A percentile compares a stretch with the other conserved stretches of the same genome.
Evolutionary conservation across 1,140 invertebrate species (phyloP).

Genomic region (Teleopsis dalmanni): DNA sequence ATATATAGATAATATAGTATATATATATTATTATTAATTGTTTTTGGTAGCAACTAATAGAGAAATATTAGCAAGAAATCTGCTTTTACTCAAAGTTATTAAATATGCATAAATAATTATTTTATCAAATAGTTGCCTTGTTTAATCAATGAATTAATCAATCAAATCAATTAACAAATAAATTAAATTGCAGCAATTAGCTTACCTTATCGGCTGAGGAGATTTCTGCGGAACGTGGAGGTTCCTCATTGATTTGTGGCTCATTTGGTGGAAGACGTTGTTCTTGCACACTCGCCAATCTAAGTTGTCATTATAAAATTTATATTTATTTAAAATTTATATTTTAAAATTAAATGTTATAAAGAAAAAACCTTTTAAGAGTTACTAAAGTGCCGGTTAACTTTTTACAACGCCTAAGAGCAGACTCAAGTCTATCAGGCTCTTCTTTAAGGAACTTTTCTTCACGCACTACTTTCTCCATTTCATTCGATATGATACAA

Average conservation of each 20-base stretch:
- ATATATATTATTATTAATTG: too few species aligned
- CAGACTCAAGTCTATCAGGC: slow-evolving; percentile 83
- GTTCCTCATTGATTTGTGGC: slow-evolving; percentile 53
- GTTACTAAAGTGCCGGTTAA: slow-evolving; percentile 92
- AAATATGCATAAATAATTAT: too few species aligned
- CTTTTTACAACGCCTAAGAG: slow-evolving; percentile 88
- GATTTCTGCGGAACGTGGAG: slow-evolving; percentile 57
- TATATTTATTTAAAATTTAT: background rate
- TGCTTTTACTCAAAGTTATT: too few species aligned
- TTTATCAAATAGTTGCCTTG: too few species aligned
- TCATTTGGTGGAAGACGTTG: slow-evolving; percentile 68
- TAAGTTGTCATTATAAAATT: slow-evolving; percentile 35
- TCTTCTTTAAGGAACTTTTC: slow-evolving; percentile 96
- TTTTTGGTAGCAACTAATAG: too few species aligned
- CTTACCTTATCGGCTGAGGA: slow-evolving; percentile 60
- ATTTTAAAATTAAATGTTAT: background rate
- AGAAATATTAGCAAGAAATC: too few species aligned
- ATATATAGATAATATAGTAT: too few species aligned
- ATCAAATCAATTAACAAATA: too few species aligned
- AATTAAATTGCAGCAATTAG: too few species aligned
- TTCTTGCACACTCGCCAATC: slow-evolving; percentile 90
- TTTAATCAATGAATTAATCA: too few species aligned
- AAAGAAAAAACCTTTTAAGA: slow-evolving; percentile 73
- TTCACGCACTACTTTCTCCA: slow-evolving; percentile 88
- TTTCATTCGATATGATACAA: slow-evolving; percentile 77